Base-by-base conservation (phyloP, 2,113 vertebrate species). In the Phainopepla nitens region DNA sequence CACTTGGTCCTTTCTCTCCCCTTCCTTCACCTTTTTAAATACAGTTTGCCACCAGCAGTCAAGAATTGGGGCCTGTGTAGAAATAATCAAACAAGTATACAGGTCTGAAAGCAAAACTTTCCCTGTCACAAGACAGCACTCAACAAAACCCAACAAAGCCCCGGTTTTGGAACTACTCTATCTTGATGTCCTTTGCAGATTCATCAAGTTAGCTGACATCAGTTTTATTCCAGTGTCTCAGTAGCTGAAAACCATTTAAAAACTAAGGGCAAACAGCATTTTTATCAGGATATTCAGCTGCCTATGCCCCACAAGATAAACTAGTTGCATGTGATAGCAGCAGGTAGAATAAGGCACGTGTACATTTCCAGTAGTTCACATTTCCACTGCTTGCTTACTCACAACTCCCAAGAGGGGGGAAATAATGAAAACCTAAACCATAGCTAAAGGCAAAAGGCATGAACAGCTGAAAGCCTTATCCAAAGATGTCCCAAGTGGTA, bases 301-400 rank as follows among this genome's bases (percentile, higher is more conserved):
- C 25, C 62, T 54, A 4, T 69, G 41, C 29, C 18, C 15, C 35
- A 9, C 47, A 20, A 27, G 41, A 15, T 15, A 60, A 54, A 28
- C 9, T 2, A 50, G 21, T 2, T 36, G 50, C 3, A 0, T 10
- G 10, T 17, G 20, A 27, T 4, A 56, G 66, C 53, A 76, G 71
- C n/a, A 62, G 31, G n/a, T 15, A 31, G 21, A 62, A 22, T 17
- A 3, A 51, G 16, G 33, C 9, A 19, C 0, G 1, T 4, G 8
- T 17, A 15, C 1, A 0, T 13, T 49, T 35, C 35, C 44, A 33
- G 31, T 2, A 65, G 19, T n/a, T 12, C 16, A 1, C 3, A 10
- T 39, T 39, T 12, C 39, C 5, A 15, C n/a, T 51, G 23, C 11
- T 1, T 0, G 11, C 25, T 71, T 31, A 28, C 31, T 53, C 1